These are phyloP conservation scores for Ctenopoma multispine DNA, from an alignment of 2,797 vertebrate genomes.

Conservation along the genomic window DNA sequence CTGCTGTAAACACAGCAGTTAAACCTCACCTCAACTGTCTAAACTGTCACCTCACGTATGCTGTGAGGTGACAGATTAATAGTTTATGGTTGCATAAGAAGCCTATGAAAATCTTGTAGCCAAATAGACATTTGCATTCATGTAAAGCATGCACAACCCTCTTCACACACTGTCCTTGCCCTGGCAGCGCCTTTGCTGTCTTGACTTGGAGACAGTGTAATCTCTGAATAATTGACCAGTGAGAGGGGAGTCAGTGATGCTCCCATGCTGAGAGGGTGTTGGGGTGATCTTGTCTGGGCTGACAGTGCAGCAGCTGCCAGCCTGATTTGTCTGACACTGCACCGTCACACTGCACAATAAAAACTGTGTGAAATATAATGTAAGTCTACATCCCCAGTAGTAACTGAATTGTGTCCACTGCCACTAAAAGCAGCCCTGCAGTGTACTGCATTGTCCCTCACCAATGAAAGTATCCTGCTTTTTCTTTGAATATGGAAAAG, in stretches of 20 bases:
- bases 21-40: too few relatives aligned
- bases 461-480: background rate
- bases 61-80: background rate
- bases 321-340: conserved; percentile 11
- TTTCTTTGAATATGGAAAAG: conserved; percentile 71
- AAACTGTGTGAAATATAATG: conserved; percentile 23
- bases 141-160: conserved; percentile 37
- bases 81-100: conserved; percentile 32
- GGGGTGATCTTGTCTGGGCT: conserved; percentile 52
- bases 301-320: conserved; percentile 20
- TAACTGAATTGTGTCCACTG: conserved; percentile 5
- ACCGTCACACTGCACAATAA: background rate
- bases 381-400: background rate
- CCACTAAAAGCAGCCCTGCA: background rate
- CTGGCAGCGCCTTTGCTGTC: conserved; percentile 56
- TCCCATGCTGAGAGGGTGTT: conserved; percentile 37
- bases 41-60: too few relatives aligned
- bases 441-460: background rate
- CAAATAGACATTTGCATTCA: conserved; percentile 16
- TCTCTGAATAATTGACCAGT: conserved; percentile 82
- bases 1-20: too few relatives aligned
- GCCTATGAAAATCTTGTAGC: conserved; percentile 6
- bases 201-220: conserved; percentile 65
- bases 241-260: conserved; percentile 54
- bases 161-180: conserved; percentile 31